Base-by-base conservation (phyloP, 2,888 invertebrate species). In the Aporophyla nigra region DNA sequence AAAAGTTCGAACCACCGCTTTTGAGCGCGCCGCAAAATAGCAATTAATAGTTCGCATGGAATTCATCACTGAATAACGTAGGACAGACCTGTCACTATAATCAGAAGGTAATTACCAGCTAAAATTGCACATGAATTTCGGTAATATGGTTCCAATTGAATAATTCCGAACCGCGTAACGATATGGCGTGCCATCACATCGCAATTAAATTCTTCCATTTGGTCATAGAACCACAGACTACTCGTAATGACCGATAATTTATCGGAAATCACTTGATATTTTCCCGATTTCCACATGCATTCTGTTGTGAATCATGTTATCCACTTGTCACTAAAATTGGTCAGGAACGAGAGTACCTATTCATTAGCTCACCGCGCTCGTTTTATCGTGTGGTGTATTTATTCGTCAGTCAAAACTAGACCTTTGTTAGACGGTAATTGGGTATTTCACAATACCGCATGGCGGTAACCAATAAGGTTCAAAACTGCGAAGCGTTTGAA, bases 1-100 rank as follows among this genome's bases (percentile, higher is more conserved):
- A n/a, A 58, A 72, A 58, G 7, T 62, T 46, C 16, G 12, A 49
- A 49, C 9, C n/a, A 19, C 10, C 51, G 43, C 16, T 21, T 54
- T 58, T 63, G 40, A 19, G n/a, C 65, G 40, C 10, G 14, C 21
- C 19, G 7, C 6, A 51, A 21, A 51, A 16, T 1, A 10, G 5
- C 9, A 58, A 65, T 78, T 14, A 68, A 67, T 59, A n/a, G 40
- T 51, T 61, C 49, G 46, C 40, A 78, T 33, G 16, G 51, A 19
- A 59, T 66, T 51, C 16, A 33, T 56, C 1, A 14, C 10, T 24
- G 6, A 51, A 61, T 53, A 19, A 19, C 21, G 49, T 51, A 27
- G 9, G 27, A 5, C 16, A n/a, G 49, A 33, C n/a, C 16, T 33
- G 21, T 27, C 21, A 51, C 21, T 75, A 0, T 46, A 43, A 40